Evolutionary conservation across 2,888 invertebrate species (phyloP), one percentile per base, ranked within the genome.

Genomic region (Eupithecia tripunctaria): DNA sequence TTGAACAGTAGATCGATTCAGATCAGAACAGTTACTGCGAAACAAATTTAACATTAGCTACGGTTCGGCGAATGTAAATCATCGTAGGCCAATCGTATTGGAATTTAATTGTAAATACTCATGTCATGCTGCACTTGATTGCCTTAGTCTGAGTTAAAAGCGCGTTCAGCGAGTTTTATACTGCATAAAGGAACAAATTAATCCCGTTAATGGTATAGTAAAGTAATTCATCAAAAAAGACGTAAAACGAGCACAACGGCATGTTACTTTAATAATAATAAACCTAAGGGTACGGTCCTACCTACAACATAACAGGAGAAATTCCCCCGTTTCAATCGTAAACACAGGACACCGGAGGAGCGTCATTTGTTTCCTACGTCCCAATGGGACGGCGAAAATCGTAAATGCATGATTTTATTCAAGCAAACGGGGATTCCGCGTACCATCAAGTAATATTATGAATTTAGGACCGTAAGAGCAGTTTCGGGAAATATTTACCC

Each of bases 11-110:
- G 81, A 86, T 83, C 82, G 82, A 80, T 78, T 79, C 77, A 73
- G 73, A 74, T 70, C 69, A 74, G 78, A 80, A 79, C 80, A 72
- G 76, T 77, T 78, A 77, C 87, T 88, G 85, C 73, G 82, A 82
- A 86, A 86, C 81, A 84, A 87, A 85, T 86, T 83, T 77, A 76
- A 71, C 81, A 83, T 89, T 82, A 85, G 85, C 82, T 79, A 81
- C 80, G 81, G 74, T 77, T 76, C 77, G 80, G 77, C 73, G 76
- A 81, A 82, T 81, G 79, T 79, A 80, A 81, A 82, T 80, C 79
- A 75, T 73, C 77, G 68, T 76, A 73, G 74, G 68, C 72, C 76
- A 73, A 76, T 75, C 70, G 74, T 69, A 71, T 71, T 81, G 74
- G 77, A 73, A 67, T 78, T 75, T 74, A 73, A 79, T 81, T 76